Base-by-base conservation (phyloP, 2,888 invertebrate species). In the Microctonus aethiopoides region DNA sequence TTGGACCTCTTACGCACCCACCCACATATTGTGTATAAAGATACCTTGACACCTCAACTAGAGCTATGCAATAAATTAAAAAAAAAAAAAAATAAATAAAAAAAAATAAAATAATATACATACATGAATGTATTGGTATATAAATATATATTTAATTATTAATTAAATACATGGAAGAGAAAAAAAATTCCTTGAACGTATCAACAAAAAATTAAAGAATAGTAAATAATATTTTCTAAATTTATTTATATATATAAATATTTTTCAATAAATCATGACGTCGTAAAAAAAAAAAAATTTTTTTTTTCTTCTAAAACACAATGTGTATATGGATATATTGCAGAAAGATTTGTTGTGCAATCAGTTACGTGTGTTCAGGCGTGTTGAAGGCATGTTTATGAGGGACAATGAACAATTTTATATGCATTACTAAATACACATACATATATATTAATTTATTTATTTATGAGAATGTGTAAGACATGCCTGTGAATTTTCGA, bases 1-100 rank as follows among this genome's bases (percentile, higher is more conserved):
- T 39, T 80, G 80, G 83, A 80, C 82, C n/a, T 77, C 79, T 83
- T 78, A 79, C 80, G 79, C 82, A 81, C 46, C 46, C 84, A 83
- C 83, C 83, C 83, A 83, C 84, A 79, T 77, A 71, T 60, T 41
- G 9, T 36, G 36, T 22, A 22, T 56, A 46, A 46, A 13, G 46
- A 20, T 20, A 22, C 39, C 61, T 61, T 24, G 26, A 22, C 34
- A 22, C 20, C 9, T 9, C 20, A 16, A 34, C 16, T 34, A 36
- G 11, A 26, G 13, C n/a, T 59, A 59, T 59, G 16, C 13, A 41
- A 41, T 41, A 41, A 41, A 13, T 41, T 41, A 13, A 6, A 41
- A 41, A 3, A 41, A 41, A 13, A n/a, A 11, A 41, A n/a, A 41
- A 41, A 41, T 41, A 13, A 6, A 41, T 41, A 3, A 41, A 41